These are phyloP conservation scores for Chrysomallon squamiferum DNA, from an alignment of 1,140 invertebrate genomes.

Conservation along the genomic window DNA sequence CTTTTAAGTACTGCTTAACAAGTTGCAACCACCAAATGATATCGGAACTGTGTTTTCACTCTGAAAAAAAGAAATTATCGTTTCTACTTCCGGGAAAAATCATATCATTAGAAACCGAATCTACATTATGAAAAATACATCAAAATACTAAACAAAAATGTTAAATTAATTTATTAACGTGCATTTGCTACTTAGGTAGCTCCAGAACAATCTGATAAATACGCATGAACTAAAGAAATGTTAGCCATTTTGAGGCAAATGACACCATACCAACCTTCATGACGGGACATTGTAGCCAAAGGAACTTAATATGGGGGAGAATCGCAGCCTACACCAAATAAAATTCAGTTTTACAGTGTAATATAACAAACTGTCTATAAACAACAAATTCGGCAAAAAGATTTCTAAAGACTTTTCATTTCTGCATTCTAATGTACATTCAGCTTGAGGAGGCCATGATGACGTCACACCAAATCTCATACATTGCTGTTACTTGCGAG, in stretches of 20 bases:
- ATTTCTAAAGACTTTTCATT: conserved; percentile 11
- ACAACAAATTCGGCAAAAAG: conserved; percentile 6
- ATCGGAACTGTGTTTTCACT: no score
- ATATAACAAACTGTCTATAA: conserved; percentile 2
- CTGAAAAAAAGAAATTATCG: no score
- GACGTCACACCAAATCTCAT: conserved; percentile 50
- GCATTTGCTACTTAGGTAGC: no score
- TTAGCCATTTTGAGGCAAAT: not conserved
- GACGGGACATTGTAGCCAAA: conserved; percentile 74
- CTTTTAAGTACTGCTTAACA: no score
- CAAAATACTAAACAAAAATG: no score
- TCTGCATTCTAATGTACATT: conserved; percentile 31
- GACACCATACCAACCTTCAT: conserved; percentile 73
- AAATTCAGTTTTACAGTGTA: not conserved
- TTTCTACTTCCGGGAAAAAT: no score
- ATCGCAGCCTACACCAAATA: conserved; percentile 6
- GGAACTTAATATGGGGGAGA: not conserved
- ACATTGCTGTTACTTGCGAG: not conserved
- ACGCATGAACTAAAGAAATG: no score
- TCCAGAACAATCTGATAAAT: no score
- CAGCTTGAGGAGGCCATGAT: conserved; percentile 49
- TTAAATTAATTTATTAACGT: no score
- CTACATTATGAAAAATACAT: no score
- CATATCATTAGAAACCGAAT: no score
- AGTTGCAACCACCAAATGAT: no score